phyloP scores from a whole-genome alignment of 2,888 invertebrate genomes.

The Sericinus montela region DNA sequence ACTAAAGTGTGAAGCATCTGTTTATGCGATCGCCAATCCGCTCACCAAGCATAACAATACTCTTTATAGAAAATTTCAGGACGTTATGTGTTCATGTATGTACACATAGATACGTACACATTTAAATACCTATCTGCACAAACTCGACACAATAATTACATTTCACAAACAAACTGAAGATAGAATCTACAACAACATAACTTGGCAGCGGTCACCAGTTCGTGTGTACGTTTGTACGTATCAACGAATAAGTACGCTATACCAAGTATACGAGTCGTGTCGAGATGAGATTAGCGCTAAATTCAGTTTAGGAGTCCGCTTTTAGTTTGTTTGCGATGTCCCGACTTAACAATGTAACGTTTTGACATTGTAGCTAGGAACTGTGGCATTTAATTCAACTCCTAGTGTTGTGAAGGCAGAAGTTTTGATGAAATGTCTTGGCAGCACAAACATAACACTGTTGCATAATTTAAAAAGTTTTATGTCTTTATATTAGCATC shows the following conservation, averaged over 20 bases:
- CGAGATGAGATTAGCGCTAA: conserved; percentile 23
- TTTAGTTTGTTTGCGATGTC: conserved; percentile 22
- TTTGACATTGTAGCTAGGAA: conserved; percentile 23
- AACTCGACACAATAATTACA: conserved; percentile 2
- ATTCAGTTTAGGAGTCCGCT: conserved; percentile 21
- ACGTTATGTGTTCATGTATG: too few relatives aligned
- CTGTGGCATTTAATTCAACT: conserved; percentile 9
- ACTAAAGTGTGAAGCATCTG: too few relatives aligned
- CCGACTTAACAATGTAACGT: conserved; percentile 26
- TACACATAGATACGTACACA: too few relatives aligned
- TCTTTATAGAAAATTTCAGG: too few relatives aligned
- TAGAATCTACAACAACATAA: conserved; percentile 4
- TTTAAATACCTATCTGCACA: not conserved
- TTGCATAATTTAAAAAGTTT: too few relatives aligned
- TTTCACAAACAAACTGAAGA: conserved; percentile 13
- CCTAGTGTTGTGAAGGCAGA: conserved; percentile 10
- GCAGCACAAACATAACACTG: not conserved
- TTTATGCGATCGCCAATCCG: too few relatives aligned
- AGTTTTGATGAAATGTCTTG: conserved; percentile 12
- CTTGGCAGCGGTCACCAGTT: conserved; percentile 9
- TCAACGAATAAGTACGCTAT: not conserved
- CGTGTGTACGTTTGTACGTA: conserved; percentile 6
- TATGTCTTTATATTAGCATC: too few relatives aligned
- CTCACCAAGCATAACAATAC: too few relatives aligned
- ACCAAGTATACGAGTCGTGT: conserved; percentile 8